Conservation (phyloP, 2,113 vertebrate species). For the Narcine bancroftii region DNA sequence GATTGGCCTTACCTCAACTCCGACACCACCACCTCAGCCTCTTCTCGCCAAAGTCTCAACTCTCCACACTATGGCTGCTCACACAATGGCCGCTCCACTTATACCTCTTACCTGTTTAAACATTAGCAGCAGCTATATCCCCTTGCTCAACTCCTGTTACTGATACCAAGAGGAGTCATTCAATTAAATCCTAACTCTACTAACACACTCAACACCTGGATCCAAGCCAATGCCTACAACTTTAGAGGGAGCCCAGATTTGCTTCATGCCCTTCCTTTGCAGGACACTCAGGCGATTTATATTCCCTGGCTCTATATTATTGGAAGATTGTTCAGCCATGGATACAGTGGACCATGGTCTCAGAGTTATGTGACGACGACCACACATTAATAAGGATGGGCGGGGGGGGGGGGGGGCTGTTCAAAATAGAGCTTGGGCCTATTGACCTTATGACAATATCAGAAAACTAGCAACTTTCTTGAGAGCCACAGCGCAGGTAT, state of each 20-base stretch:
- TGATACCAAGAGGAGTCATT: not conserved
- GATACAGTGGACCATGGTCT: not conserved
- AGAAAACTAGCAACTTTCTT: not conserved
- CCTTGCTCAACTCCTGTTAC: not conserved
- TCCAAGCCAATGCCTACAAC: not conserved
- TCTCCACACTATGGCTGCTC: too few relatives aligned
- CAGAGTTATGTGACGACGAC: not conserved
- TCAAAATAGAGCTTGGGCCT: not conserved
- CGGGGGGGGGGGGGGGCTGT: too few relatives aligned
- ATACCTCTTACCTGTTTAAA: too few relatives aligned
- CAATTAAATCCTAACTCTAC: too few relatives aligned
- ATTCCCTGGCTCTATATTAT: not conserved
- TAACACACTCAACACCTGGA: not conserved
- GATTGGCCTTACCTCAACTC: too few relatives aligned
- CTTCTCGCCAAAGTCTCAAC: too few relatives aligned
- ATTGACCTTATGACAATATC: not conserved
- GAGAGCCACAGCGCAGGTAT: not conserved
- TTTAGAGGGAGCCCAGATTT: not conserved
- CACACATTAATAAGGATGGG: too few relatives aligned
- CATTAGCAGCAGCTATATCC: not conserved
- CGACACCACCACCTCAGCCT: too few relatives aligned
- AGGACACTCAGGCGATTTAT: not conserved
- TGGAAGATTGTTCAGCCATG: not conserved
- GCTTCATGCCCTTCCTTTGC: not conserved
- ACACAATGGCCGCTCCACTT: too few relatives aligned